Evolutionary conservation across 1,140 invertebrate species (phyloP).

Genomic region (Philopotamus ludificatus): DNA sequence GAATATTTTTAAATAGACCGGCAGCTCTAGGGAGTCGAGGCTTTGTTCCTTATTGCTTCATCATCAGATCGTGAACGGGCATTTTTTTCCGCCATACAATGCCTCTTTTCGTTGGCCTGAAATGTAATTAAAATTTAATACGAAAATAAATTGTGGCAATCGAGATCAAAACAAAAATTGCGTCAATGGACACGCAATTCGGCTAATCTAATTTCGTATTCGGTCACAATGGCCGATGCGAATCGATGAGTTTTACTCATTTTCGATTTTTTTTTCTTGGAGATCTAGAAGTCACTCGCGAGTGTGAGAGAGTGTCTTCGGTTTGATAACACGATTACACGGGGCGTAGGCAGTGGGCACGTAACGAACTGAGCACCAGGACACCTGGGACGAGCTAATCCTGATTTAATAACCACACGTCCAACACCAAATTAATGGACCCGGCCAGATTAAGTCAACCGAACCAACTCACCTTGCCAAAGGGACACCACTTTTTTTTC

Average conservation of each 20-base stretch:
- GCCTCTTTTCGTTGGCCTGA: slow-evolving; percentile 32
- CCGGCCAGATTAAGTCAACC: too few relatives aligned
- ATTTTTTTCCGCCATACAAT: slow-evolving; percentile 37
- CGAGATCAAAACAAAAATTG: slow-evolving; percentile 12
- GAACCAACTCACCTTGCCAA: too few relatives aligned
- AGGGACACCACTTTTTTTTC: too few relatives aligned
- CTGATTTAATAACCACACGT: slow-evolving; percentile 39
- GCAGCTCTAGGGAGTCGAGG: slow-evolving; percentile 28
- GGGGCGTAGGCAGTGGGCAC: too few relatives aligned
- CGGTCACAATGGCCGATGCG: slow-evolving; percentile 8
- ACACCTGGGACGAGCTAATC: slow-evolving; percentile 25
- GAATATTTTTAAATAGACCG: slow-evolving; percentile 38
- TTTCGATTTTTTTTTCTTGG: background rate
- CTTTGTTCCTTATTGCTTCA: slow-evolving; percentile 27
- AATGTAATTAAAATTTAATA: slow-evolving; percentile 41
- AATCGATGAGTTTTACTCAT: slow-evolving; percentile 3
- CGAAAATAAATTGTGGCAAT: slow-evolving; percentile 32
- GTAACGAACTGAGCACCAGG: background rate
- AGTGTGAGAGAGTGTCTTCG: too few relatives aligned
- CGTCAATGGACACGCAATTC: background rate
- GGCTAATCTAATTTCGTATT: slow-evolving; percentile 14
- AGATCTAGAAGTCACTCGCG: background rate
- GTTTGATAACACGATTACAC: slow-evolving; percentile 1
- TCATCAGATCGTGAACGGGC: slow-evolving; percentile 37
- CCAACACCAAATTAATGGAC: slow-evolving; percentile 8